Evolutionary conservation across 2,888 invertebrate species (phyloP).

Genomic region (Norana najaformis): DNA sequence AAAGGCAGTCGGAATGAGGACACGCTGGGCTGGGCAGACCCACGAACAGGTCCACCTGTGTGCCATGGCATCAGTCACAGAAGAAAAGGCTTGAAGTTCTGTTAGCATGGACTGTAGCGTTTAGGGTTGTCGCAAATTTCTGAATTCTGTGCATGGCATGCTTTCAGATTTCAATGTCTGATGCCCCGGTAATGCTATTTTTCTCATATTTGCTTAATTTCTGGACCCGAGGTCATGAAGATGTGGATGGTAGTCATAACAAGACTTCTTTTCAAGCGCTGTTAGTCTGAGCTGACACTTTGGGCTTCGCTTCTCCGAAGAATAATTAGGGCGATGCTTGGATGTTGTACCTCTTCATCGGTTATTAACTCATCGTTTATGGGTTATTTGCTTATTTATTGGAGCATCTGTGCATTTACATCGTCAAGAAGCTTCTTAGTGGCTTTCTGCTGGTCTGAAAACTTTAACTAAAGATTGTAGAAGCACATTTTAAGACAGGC

Average conservation of each 20-base stretch:
- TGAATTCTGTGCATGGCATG: background rate
- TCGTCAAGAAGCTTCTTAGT: background rate
- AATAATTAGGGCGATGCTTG: background rate
- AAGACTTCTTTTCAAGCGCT: background rate
- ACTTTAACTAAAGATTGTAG: background rate
- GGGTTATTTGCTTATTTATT: conserved; percentile 5
- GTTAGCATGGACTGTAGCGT: background rate
- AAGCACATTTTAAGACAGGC: background rate
- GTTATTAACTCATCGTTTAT: background rate
- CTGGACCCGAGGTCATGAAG: background rate
- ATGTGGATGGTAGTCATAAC: background rate
- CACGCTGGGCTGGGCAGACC: background rate
- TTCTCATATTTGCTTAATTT: conserved; percentile 6
- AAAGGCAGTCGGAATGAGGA: background rate
- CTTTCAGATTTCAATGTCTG: background rate
- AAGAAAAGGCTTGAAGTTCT: conserved; percentile 14
- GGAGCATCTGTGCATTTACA: background rate
- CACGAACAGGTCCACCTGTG: conserved; percentile 19
- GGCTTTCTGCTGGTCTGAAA: background rate
- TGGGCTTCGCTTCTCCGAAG: background rate
- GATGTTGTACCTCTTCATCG: conserved; percentile 4
- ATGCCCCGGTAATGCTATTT: conserved; percentile 13
- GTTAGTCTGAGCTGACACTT: background rate
- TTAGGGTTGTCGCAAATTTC: conserved; percentile 13
- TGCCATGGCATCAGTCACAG: background rate